Base-by-base conservation (phyloP, 1,140 invertebrate genomes). In the Drosophila tropicalis region DNA sequence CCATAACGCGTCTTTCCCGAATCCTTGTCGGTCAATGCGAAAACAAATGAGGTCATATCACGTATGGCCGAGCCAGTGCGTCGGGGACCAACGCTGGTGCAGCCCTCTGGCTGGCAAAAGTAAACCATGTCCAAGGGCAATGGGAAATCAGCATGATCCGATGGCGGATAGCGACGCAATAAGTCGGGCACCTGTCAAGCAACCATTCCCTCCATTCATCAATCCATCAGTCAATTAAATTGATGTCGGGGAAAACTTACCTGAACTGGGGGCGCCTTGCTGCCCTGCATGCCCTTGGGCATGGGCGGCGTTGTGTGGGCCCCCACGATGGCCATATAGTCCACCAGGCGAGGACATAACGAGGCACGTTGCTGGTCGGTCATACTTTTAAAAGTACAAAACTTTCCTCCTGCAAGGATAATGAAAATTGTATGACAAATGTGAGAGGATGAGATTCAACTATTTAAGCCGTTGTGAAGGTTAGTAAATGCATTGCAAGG, bases 91-190 rank as follows among this genome's bases (percentile, higher is more conserved):
- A 98, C 96, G 75, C 95, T 98, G 65, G 97, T 95, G 91, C 98
- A 99, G 57, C 99, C 99, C 93, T 99, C 99, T 0, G 99, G 99
- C 93, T 99, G 99, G 92, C 99, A 99, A 93, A 99, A 99, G 91
- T 98, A 99, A 6, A 99, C 98, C 94, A 99, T 98, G 93, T 99
- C 99, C 81, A 98, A 93, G 1, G 99, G 98, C 70, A 99, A 93
- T 1, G 97, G 96, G 93, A 99, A 99, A 93, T 99, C 99, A 91
- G 96, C 96, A 92, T 99, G 99, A 93, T 99, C 98, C 73, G 98
- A 97, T 6, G 97, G 94, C 0, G 99, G 99, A 93, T 99, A 99
- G n/a, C 98, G 94, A 36, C 98, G 94, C n/a, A 99, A 93, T 15
- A 98, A 93, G 93, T 98, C 97, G 36, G 98, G 97, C 15, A 96